Percentiles rank a stretch among this genome's conserved stretches.
Conservation (phyloP, 2,888 invertebrate species). For the Tolmerus cingulatus region DNA sequence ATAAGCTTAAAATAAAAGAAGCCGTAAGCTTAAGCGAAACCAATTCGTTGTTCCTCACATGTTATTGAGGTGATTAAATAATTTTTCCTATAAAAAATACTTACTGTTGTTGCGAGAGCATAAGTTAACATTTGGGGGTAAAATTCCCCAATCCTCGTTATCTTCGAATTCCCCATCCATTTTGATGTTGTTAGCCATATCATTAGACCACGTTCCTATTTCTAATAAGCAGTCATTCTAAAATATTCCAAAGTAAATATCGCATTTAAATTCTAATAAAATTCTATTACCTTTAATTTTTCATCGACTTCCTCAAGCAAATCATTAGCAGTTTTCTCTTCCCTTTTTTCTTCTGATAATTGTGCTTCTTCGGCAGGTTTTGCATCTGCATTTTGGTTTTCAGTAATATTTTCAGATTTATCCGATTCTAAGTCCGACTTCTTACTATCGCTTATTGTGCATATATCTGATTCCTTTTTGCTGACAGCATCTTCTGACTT, state of each 20-base stretch:
- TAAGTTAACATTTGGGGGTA: conserved; percentile 73
- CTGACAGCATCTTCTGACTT: background rate
- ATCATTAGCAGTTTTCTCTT: conserved; percentile 62
- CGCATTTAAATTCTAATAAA: background rate
- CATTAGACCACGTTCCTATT: conserved; percentile 92
- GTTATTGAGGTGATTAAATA: background rate
- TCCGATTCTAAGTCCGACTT: background rate
- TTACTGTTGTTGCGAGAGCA: conserved; percentile 67
- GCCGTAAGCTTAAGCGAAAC: no score
- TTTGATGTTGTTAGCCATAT: conserved; percentile 75
- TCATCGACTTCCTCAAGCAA: conserved; percentile 59
- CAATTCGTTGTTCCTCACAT: background rate
- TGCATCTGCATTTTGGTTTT: conserved; percentile 53
- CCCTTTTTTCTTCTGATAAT: conserved; percentile 45
- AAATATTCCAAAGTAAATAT: conserved; percentile 33
- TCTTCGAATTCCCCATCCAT: conserved; percentile 59
- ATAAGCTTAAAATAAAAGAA: background rate
- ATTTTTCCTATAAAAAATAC: background rate
- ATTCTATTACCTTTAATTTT: conserved; percentile 53
- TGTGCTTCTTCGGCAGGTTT: background rate
- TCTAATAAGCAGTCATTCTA: conserved; percentile 71
- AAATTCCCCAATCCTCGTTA: conserved; percentile 65
- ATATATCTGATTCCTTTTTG: background rate
- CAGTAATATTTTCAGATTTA: background rate
- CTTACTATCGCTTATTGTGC: background rate